These are phyloP conservation scores for Mastomys natalensis DNA, from an alignment of 2,113 vertebrate genomes.

Conservation along the genomic window DNA sequence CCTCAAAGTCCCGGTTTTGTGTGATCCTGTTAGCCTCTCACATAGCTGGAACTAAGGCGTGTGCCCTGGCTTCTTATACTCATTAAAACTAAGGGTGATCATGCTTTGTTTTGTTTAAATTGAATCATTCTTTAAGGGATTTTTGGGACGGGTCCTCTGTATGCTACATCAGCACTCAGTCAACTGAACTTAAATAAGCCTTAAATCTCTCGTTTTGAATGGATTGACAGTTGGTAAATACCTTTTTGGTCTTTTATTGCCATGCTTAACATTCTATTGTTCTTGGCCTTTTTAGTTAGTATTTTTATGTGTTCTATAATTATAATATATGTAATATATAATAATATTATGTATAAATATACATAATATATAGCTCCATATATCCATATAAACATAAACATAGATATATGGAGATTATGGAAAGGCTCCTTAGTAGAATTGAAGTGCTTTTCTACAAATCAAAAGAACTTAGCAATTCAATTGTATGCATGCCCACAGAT, in stretches of 20 bases:
- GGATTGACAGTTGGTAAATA: not conserved
- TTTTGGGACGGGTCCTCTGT: not conserved
- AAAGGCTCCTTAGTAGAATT: not conserved
- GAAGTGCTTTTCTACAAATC: not conserved
- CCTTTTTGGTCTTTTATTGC: slow-evolving; percentile 30
- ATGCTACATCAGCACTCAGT: not conserved
- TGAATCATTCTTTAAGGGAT: not conserved
- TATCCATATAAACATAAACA: not conserved
- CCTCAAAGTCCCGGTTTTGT: not conserved
- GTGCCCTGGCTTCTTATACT: not conserved
- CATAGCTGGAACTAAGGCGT: not conserved
- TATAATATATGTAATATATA: not conserved
- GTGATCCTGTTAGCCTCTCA: not conserved
- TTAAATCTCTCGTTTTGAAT: not conserved
- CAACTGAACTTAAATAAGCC: not conserved
- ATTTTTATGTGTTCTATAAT: not conserved
- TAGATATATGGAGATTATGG: not conserved
- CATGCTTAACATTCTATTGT: not conserved
- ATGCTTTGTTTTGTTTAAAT: not conserved
- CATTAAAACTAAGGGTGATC: not conserved
- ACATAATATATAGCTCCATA: not conserved
- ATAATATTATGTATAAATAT: too few relatives aligned
- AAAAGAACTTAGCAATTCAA: slow-evolving; percentile 1
- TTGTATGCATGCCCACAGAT: slow-evolving; percentile 57
- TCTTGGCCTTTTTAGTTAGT: not conserved